These are phyloP conservation scores for Ctenoplectra terminalis DNA, from an alignment of 1,140 invertebrate genomes.

Conservation along the genomic window DNA sequence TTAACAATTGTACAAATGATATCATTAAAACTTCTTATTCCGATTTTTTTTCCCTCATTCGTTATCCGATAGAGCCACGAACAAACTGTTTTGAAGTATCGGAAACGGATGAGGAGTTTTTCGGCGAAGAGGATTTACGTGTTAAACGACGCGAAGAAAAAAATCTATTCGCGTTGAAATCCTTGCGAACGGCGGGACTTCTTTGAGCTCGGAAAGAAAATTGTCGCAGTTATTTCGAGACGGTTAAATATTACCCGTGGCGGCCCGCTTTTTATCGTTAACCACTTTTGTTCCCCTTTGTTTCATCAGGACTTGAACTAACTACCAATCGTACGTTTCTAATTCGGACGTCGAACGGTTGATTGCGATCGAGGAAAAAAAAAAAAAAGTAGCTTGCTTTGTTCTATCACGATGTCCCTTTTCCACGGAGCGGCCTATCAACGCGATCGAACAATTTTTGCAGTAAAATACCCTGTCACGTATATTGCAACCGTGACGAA, in stretches of 20 bases:
- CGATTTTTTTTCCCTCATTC: not conserved
- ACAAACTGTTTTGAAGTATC: not conserved
- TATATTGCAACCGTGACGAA: not conserved
- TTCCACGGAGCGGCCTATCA: not conserved
- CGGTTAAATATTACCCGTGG: not conserved
- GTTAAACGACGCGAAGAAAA: not conserved
- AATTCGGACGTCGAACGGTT: slow-evolving; percentile 21
- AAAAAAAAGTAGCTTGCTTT: slow-evolving; percentile 24
- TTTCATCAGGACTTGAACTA: slow-evolving; percentile 4
- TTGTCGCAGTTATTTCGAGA: not conserved
- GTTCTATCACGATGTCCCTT: not conserved
- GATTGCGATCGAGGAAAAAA: slow-evolving; percentile 41
- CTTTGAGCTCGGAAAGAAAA: not conserved
- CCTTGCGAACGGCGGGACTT: not conserved
- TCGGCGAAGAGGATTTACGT: not conserved
- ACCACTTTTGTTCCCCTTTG: not conserved
- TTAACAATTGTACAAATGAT: not conserved
- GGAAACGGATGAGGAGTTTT: not conserved
- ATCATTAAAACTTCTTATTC: slow-evolving; percentile 15
- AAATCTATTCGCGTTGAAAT: not conserved
- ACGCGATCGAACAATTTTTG: slow-evolving; percentile 11
- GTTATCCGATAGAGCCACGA: not conserved
- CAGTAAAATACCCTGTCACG: not conserved
- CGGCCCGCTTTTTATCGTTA: not conserved
- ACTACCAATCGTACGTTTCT: slow-evolving; percentile 27